A percentile compares a stretch with the other conserved stretches of the same genome.
Conservation (phyloP, 2,888 invertebrate species). For the Villa cingulata region DNA sequence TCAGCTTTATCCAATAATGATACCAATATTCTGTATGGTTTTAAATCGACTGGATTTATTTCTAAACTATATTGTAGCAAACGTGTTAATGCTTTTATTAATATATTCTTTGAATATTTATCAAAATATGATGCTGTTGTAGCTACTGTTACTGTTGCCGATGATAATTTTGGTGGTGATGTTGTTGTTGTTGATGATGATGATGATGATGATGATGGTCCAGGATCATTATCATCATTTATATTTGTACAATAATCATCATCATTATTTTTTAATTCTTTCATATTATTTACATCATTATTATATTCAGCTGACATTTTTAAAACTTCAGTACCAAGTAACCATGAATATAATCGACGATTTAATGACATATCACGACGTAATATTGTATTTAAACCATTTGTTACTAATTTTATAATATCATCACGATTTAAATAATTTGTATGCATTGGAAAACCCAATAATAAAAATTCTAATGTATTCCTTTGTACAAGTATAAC, state of each 20-base stretch:
- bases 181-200: constrained; percentile 12
- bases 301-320: constrained; percentile 38
- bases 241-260: neutral
- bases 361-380: constrained; percentile 83
- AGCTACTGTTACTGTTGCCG: constrained; percentile 7
- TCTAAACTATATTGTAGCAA: constrained; percentile 44
- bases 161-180: neutral
- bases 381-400: constrained; percentile 59
- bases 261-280: constrained; percentile 4
- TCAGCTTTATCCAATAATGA: constrained; percentile 77
- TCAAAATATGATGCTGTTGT: constrained; percentile 44
- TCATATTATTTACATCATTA: constrained; percentile 20
- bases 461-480: constrained; percentile 65
- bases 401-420: constrained; percentile 56
- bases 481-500: constrained; percentile 74
- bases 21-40: constrained; percentile 64
- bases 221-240: neutral
- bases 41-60: constrained; percentile 45
- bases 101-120: constrained; percentile 50
- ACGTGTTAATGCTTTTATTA: constrained; percentile 49
- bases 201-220: neutral
- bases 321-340: constrained; percentile 54
- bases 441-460: constrained; percentile 75
- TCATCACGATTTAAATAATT: constrained; percentile 53
- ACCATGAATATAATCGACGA: constrained; percentile 70